Conservation (phyloP, 2,113 vertebrate genomes). For the Melospiza melodia region DNA sequence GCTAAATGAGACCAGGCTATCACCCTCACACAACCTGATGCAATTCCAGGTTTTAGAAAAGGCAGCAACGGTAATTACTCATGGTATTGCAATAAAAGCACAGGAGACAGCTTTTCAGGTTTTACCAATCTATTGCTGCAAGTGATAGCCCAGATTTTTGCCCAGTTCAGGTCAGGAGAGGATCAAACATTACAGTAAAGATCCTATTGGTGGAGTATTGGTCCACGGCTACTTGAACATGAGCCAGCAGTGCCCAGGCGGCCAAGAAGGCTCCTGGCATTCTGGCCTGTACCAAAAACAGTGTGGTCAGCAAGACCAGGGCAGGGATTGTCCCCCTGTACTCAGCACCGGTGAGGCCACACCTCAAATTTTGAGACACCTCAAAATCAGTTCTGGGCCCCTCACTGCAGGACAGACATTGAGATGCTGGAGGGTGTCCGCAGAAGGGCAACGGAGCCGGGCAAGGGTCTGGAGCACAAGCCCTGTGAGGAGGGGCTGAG, state of each 20-base stretch:
- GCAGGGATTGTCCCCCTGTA: not conserved
- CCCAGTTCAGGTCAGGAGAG: not conserved
- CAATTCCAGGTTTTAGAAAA: not conserved
- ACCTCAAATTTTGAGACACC: not conserved
- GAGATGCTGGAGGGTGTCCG: fast-evolving
- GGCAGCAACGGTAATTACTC: not conserved
- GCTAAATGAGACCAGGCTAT: not conserved
- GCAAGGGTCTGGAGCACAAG: not conserved
- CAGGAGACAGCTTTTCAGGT: not conserved
- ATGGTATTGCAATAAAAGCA: not conserved
- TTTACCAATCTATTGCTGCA: not conserved
- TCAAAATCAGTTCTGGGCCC: not conserved
- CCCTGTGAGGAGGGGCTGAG: not conserved
- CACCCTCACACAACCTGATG: not conserved
- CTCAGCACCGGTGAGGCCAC: fast-evolving
- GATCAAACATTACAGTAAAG: not conserved
- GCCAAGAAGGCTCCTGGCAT: not conserved
- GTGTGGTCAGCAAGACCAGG: not conserved
- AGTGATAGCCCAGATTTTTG: not conserved
- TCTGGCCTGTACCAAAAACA: not conserved
- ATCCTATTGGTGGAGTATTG: not conserved
- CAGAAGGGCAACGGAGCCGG: fast-evolving
- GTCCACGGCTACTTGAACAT: not conserved
- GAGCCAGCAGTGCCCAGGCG: not conserved
- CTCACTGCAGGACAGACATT: fast-evolving